Conservation (phyloP, 2,113 vertebrate species). For the Prinia subflava region DNA sequence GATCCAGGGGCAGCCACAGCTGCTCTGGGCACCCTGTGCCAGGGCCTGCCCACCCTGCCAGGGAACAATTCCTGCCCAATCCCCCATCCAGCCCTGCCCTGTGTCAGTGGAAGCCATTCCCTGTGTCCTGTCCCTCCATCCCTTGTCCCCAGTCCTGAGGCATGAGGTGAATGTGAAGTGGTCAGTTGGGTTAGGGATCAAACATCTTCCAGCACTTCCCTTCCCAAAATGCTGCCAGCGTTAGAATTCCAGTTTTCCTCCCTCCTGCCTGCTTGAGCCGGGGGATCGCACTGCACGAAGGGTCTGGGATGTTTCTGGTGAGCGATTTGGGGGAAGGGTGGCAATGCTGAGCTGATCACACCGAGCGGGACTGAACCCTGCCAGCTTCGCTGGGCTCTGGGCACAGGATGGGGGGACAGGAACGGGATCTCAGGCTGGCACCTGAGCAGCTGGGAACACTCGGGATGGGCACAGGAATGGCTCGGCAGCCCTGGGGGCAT, state of each 20-base stretch:
- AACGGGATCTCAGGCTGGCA: background rate
- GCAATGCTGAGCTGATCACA: background rate
- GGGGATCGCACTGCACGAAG: accelerated
- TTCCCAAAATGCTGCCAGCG: accelerated
- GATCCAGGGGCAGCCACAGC: background rate
- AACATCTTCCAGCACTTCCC: background rate
- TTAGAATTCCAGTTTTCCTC: background rate
- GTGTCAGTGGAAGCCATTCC: background rate
- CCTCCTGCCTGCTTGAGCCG: accelerated
- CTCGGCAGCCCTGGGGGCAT: background rate
- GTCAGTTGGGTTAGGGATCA: background rate
- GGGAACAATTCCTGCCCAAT: background rate
- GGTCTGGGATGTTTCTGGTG: accelerated
- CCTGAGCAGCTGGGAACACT: background rate
- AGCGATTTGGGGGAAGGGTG: background rate
- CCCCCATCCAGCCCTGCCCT: background rate
- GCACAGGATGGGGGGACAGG: background rate
- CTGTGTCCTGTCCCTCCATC: background rate
- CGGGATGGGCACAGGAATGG: background rate
- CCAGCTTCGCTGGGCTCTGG: background rate
- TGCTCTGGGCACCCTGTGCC: background rate
- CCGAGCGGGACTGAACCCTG: accelerated
- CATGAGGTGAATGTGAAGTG: background rate
- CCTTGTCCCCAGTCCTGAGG: background rate
- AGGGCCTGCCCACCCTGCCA: background rate